Base-by-base conservation (phyloP, 2,797 vertebrate genomes). In the Gymnocypris eckloni region DNA sequence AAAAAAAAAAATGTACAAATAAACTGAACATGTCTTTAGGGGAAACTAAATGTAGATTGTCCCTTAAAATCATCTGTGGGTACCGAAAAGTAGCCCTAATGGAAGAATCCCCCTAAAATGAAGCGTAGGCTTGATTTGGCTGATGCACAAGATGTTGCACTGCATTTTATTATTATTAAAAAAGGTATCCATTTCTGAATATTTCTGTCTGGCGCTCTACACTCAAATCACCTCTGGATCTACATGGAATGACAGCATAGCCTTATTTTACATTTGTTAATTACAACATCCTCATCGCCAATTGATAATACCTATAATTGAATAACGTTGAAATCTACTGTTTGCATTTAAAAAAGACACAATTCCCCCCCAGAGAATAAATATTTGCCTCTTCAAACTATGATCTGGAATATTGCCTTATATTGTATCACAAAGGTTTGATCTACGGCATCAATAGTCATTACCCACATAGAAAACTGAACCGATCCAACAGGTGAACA, bases 401-500 rank as follows among this genome's bases (percentile, higher is more conserved):
- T 28, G 12, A 48, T 61, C 69, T 39, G 56, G 50, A 82, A 79
- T 79, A 82, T 77, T 85, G 82, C 83, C 78, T 75, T 48, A 48
- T 10, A 28, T n/a, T 20, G 39, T 54, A 37, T 83, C 66, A 83
- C 48, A 78, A 25, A 73, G 54, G 20, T 82, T 50, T 82, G 13
- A 64, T 78, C 41, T n/a, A 75, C n/a, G 37, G 54, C 59, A 43
- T 80, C 64, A n/a, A 61, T 52, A 25, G 39, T 78, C 71, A 77
- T 33, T 39, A 67, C 33, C 79, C 12, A 76, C 79, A 81, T 41
- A 64, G 54, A 86, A 90, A 87, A 77, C 48, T 28, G 61, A 86
- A 87, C 56, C 6, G 37, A 50, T 70, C 39, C 28, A 79, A 67
- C 64, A 64, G 82, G 85, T 85, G 86, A 86, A 95, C 94, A 90